Base-by-base conservation (phyloP, 2,888 invertebrate genomes). In the Phania funesta region DNA sequence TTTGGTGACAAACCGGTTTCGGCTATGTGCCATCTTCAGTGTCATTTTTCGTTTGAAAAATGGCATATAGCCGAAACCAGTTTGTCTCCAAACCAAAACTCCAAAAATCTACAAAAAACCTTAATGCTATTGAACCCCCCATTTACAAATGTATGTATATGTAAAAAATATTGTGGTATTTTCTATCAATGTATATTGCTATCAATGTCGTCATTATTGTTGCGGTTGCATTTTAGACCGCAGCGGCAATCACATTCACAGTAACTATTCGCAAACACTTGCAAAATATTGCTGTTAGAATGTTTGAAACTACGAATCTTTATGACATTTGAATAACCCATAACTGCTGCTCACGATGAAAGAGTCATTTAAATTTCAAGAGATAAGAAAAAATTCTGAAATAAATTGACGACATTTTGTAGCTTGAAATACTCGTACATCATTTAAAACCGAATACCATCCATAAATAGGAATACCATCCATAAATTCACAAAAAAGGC, bases 131-230 rank as follows among this genome's bases (percentile, higher is more conserved):
- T 11, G n/a, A n/a, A n/a, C n/a, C n/a, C n/a, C n/a, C n/a, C n/a
- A n/a, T n/a, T n/a, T n/a, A n/a, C n/a, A n/a, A n/a, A n/a, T n/a
- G n/a, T n/a, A n/a, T n/a, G n/a, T n/a, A n/a, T n/a, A n/a, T n/a
- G n/a, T 3, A 35, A 32, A 18, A 50, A 38, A 50, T 41, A 67
- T 60, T 75, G 67, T 67, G 75, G 75, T 67, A 41, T 75, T 75
- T 67, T 58, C 58, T 67, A 75, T 67, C 67, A 58, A 58, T 58
- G 48, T n/a, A 48, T 48, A 58, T 58, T 58, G 20, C 58, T 48
- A 67, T 50, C 58, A 58, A 41, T 67, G 67, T 58, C 67, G 50
- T 75, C 64, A 58, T 56, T 67, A 58, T 50, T 41, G n/a, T 67
- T 58, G 58, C 29, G 75, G 67, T 67, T 58, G 48, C 18, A 41